Evolutionary conservation across 2,797 vertebrate genomes (phyloP).

Genomic region (Tympanoctomys barrerae): DNA sequence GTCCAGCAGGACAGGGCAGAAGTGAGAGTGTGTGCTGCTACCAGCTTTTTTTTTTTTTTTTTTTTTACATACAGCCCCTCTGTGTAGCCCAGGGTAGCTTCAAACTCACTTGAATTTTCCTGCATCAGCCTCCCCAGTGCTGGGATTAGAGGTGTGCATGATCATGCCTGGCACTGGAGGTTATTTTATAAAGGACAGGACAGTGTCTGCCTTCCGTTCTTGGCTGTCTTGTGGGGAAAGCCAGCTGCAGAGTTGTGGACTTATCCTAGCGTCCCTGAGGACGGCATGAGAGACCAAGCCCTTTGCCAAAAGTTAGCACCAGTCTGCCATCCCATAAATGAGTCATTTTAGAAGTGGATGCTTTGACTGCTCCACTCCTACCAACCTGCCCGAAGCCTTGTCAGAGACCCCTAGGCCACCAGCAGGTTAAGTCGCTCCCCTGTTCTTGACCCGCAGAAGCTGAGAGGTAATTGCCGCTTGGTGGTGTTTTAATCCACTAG

Average conservation of each 20-base stretch:
- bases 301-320: neutral
- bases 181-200: neutral
- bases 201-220: neutral
- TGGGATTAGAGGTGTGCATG: neutral
- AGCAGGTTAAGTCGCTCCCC: neutral
- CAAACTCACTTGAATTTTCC: neutral
- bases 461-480: neutral
- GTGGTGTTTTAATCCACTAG: conserved; percentile 9
- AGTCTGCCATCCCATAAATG: neutral
- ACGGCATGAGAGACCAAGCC: neutral
- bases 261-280: neutral
- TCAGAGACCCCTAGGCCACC: neutral
- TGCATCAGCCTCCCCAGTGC: neutral
- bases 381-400: neutral
- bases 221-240: neutral
- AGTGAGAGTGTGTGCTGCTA: neutral
- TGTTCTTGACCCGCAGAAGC: conserved; percentile 4
- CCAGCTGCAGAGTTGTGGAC: neutral
- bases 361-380: neutral
- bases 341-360: neutral
- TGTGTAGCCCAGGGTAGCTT: neutral
- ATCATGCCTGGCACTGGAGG: neutral
- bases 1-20: neutral
- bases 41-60: neutral
- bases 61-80: neutral